Evolutionary conservation across 2,113 vertebrate genomes (phyloP).

Genomic region (Cricetomys ansorgei): DNA sequence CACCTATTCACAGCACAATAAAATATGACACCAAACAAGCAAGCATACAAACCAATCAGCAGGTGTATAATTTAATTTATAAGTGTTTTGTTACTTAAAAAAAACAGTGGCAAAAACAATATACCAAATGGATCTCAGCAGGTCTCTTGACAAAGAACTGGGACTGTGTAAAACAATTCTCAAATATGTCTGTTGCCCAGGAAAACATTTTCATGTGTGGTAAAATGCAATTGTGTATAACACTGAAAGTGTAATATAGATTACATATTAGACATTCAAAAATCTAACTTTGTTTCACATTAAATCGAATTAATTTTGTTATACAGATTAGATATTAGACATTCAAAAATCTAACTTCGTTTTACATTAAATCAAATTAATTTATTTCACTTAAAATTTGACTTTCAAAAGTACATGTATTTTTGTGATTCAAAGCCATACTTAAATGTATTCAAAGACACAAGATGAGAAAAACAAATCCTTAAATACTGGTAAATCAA

Average conservation of each 20-base stretch:
- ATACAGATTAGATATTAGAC: too few species aligned
- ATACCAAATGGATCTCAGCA: not conserved
- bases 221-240: not conserved
- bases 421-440: conserved; percentile 24
- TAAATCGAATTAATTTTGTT: too few species aligned
- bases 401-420: conserved; percentile 25
- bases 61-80: conserved; percentile 17
- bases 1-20: conserved; percentile 6
- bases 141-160: not conserved
- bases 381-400: conserved; percentile 24
- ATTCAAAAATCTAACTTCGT: too few species aligned
- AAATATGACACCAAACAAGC: not conserved
- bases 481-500: conserved; percentile 40
- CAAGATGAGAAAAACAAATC: not conserved
- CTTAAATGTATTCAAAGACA: not conserved
- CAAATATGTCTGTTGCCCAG: not conserved
- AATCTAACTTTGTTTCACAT: not conserved
- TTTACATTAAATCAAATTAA: conserved; percentile 14
- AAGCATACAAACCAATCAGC: not conserved
- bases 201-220: conserved; percentile 9
- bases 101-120: conserved; percentile 42
- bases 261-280: not conserved
- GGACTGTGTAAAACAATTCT: conserved; percentile 3
- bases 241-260: not conserved
- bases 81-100: conserved; percentile 15